A percentile compares a stretch with the other conserved stretches of the same genome.
Evolutionary conservation across 1,140 invertebrate genomes (phyloP).

Genomic region (Acromyrmex heyeri): DNA sequence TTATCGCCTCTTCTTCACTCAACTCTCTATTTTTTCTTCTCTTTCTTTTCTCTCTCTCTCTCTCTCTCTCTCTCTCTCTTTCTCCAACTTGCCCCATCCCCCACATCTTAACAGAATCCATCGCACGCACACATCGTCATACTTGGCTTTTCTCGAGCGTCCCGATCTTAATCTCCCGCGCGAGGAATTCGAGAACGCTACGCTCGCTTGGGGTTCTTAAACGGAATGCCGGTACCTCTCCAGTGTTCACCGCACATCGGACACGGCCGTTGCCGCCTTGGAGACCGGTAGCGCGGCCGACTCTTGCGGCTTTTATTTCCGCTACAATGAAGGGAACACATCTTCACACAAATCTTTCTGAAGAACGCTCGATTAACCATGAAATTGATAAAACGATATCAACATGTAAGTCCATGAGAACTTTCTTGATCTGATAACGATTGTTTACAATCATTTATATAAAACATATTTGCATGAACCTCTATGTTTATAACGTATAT

Average conservation of each 20-base stretch:
- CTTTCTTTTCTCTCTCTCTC: slow-evolving; percentile 25
- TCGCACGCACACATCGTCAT: slow-evolving; percentile 67
- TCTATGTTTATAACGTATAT: background rate
- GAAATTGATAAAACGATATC: slow-evolving; percentile 21
- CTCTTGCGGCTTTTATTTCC: slow-evolving; percentile 54
- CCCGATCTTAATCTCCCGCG: slow-evolving; percentile 78
- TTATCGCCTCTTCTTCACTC: slow-evolving; percentile 22
- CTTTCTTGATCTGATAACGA: background rate
- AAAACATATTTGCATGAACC: background rate
- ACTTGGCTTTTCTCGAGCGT: slow-evolving; percentile 68
- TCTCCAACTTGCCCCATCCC: background rate
- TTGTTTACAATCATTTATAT: background rate
- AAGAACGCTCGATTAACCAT: background rate
- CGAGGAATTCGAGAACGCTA: slow-evolving; percentile 78
- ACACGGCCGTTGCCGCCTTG: slow-evolving; percentile 51
- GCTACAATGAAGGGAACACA: slow-evolving; percentile 6
- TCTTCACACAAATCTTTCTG: background rate
- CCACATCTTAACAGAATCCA: slow-evolving; percentile 65
- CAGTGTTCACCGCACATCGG: slow-evolving; percentile 56
- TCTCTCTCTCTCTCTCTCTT: slow-evolving; percentile 14
- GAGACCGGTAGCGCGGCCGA: slow-evolving; percentile 66
- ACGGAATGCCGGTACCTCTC: slow-evolving; percentile 57
- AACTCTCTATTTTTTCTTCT: slow-evolving; percentile 42
- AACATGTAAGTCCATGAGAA: background rate
- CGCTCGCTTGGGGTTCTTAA: slow-evolving; percentile 54